phyloP scores from a whole-genome alignment of 2,888 invertebrate genomes.

The Malacosoma neustria region DNA sequence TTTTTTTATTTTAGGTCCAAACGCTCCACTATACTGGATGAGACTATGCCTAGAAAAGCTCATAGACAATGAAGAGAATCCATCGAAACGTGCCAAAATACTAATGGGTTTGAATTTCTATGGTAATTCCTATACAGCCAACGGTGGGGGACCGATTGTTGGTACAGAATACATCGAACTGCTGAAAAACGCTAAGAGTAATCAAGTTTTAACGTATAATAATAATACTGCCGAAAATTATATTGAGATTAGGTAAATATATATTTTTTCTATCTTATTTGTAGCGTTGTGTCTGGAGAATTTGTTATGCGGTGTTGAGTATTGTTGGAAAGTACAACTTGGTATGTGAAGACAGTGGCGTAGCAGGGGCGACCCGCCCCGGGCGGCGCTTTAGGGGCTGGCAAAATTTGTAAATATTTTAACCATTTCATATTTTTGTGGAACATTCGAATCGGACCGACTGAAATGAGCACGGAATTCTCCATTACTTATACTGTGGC shows the following conservation, averaged over 20 bases:
- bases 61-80: slow-evolving; percentile 74
- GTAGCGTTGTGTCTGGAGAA: too few relatives aligned
- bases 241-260: slow-evolving; percentile 85
- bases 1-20: slow-evolving; percentile 78
- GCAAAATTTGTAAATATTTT: too few relatives aligned
- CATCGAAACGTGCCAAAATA: slow-evolving; percentile 82
- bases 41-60: slow-evolving; percentile 83
- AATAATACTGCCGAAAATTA: slow-evolving; percentile 87
- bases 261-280: too few relatives aligned
- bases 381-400: too few relatives aligned
- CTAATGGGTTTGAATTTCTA: slow-evolving; percentile 95
- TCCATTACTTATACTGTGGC: too few relatives aligned
- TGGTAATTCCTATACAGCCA: slow-evolving; percentile 89
- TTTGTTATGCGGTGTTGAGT: too few relatives aligned
- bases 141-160: slow-evolving; percentile 88
- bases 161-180: slow-evolving; percentile 85
- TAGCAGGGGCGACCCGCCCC: too few relatives aligned
- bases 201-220: slow-evolving; percentile 83
- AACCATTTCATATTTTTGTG: too few relatives aligned
- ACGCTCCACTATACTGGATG: slow-evolving; percentile 91
- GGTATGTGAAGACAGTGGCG: too few relatives aligned
- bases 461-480: too few relatives aligned
- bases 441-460: too few relatives aligned
- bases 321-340: too few relatives aligned
- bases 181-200: slow-evolving; percentile 80